Percentiles rank a stretch among this genome's conserved stretches.
Evolutionary conservation across 2,113 vertebrate genomes (phyloP).

Genomic region (Hypomesus transpacificus): DNA sequence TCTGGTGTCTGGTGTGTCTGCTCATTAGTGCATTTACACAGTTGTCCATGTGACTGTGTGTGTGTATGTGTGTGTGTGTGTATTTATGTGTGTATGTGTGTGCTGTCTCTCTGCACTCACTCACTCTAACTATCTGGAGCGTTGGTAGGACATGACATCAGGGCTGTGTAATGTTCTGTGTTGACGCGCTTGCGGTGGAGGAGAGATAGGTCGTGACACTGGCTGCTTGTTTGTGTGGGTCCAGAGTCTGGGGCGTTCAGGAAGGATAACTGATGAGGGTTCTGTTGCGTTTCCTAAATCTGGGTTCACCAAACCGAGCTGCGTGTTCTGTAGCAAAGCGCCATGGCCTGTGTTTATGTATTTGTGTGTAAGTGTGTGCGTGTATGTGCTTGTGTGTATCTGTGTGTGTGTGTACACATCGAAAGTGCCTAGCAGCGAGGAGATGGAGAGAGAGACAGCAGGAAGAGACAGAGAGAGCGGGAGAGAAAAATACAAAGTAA

Average conservation of each 20-base stretch:
- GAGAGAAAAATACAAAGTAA: too few species aligned
- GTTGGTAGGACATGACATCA: constrained; percentile 57
- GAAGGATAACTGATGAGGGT: too few species aligned
- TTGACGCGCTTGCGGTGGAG: constrained; percentile 33
- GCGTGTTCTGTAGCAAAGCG: not conserved
- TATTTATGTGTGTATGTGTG: not conserved
- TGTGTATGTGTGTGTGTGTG: not conserved
- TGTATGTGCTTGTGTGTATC: constrained; percentile 13
- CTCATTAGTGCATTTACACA: not conserved
- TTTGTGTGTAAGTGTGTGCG: constrained; percentile 27
- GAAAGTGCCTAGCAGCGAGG: too few species aligned
- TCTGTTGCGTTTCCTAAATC: too few species aligned
- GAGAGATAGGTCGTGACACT: constrained; percentile 31
- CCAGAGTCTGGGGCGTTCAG: not conserved
- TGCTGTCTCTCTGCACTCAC: constrained; percentile 27
- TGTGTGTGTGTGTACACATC: constrained; percentile 18
- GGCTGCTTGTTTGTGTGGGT: constrained; percentile 51
- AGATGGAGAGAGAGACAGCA: too few species aligned
- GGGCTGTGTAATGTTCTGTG: constrained; percentile 30
- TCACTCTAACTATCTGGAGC: constrained; percentile 49
- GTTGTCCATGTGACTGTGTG: not conserved
- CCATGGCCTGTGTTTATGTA: not conserved
- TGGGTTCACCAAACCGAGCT: too few species aligned
- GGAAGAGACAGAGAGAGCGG: too few species aligned
- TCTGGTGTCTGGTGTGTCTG: constrained; percentile 11